phyloP scores from a whole-genome alignment of 2,113 vertebrate genomes.

The pig (Sus scrofa) region DNA sequence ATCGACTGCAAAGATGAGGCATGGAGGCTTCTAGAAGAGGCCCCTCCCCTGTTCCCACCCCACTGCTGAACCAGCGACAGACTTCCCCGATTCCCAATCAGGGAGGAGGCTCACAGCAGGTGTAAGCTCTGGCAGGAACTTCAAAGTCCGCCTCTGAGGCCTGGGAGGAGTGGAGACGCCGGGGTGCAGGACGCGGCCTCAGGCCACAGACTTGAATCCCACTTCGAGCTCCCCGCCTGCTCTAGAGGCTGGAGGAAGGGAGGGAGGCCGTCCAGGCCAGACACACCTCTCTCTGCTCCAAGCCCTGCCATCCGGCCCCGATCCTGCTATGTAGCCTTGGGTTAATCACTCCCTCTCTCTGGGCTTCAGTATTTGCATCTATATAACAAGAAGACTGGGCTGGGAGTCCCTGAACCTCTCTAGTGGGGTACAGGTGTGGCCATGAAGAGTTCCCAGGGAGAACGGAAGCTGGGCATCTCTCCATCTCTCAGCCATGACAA shows the following conservation, averaged over 20 bases:
- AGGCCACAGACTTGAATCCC: background rate
- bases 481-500: background rate
- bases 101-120: background rate
- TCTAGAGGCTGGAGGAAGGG: background rate
- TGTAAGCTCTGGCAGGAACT: constrained; percentile 37
- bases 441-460: background rate
- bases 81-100: background rate
- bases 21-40: constrained; percentile 1
- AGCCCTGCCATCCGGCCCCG: background rate
- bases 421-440: background rate
- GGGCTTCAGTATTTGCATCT: background rate
- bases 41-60: background rate
- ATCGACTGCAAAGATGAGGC: constrained; percentile 43
- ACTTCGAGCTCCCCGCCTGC: background rate
- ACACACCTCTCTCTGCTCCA: background rate
- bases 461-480: background rate
- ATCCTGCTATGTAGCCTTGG: background rate
- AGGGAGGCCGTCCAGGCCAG: background rate
- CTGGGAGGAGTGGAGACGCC: background rate
- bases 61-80: background rate
- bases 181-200: background rate
- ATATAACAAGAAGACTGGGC: background rate
- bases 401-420: background rate
- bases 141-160: constrained; percentile 62
- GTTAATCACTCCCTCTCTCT: constrained; percentile 10